Evolutionary conservation across 2,797 vertebrate genomes (phyloP).

Genomic region (Hafferia zeledoni): DNA sequence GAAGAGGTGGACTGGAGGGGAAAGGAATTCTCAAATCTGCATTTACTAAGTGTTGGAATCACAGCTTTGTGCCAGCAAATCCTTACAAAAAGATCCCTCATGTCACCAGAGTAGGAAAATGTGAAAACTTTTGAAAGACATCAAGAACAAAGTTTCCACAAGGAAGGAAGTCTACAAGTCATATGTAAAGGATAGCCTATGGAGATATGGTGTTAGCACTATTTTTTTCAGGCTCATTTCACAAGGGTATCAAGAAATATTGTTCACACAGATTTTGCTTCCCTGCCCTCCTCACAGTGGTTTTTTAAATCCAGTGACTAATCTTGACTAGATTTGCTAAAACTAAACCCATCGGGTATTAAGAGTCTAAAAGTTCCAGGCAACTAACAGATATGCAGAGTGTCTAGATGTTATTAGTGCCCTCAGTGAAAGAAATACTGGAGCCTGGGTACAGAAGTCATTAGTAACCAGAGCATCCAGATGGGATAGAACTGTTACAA

Average conservation of each 20-base stretch:
- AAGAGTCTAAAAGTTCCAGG: not conserved
- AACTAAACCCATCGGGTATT: not conserved
- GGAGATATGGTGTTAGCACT: not conserved
- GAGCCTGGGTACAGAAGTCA: not conserved
- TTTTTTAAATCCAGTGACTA: not conserved
- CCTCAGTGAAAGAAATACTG: not conserved
- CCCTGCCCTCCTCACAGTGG: not conserved
- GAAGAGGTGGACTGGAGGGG: not conserved
- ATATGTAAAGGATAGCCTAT: not conserved
- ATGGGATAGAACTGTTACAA: not conserved
- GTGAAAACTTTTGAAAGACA: not conserved
- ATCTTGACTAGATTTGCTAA: not conserved
- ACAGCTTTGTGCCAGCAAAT: not conserved
- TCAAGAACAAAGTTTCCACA: not conserved
- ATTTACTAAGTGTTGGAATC: not conserved
- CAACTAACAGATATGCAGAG: not conserved
- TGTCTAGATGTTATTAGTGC: not conserved
- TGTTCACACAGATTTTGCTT: not conserved
- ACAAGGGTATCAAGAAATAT: not conserved
- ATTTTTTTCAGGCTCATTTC: not conserved
- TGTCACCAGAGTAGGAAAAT: not conserved
- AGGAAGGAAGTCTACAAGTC: not conserved
- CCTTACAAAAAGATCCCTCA: not conserved
- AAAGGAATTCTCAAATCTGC: not conserved
- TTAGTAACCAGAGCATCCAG: not conserved